These are phyloP conservation scores for Xenopus borealis DNA, from an alignment of 2,113 vertebrate genomes.

Conservation along the genomic window DNA sequence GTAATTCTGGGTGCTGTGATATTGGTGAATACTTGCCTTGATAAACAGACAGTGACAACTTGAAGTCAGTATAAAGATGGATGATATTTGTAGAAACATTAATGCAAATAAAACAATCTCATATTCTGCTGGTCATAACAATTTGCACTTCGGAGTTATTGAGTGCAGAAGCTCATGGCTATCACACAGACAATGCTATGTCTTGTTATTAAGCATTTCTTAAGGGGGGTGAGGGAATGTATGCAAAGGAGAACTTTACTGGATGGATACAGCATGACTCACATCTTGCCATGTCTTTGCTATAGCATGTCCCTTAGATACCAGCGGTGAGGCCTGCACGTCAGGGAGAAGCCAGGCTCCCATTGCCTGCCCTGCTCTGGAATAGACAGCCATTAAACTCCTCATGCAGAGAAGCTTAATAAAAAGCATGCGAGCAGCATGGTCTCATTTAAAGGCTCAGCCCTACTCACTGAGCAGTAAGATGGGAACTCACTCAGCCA, in stretches of 20 bases:
- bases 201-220: not conserved
- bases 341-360: conserved; percentile 7
- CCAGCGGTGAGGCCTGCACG: conserved; percentile 31
- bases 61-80: not conserved
- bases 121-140: not conserved
- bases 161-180: not conserved
- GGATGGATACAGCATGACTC: conserved; percentile 36
- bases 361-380: conserved; percentile 26
- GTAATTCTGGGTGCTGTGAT: too few relatives aligned
- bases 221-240: conserved; percentile 25
- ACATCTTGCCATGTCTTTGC: conserved; percentile 28
- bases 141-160: not conserved
- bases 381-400: conserved; percentile 1
- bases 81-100: not conserved
- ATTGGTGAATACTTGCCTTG: conserved; percentile 14
- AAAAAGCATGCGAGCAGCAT: conserved; percentile 38
- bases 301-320: conserved; percentile 42
- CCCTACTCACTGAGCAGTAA: conserved; percentile 1
- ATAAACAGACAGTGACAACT: conserved; percentile 18
- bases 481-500: not conserved
- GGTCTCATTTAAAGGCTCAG: conserved; percentile 28
- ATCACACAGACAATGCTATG: not conserved
- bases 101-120: not conserved
- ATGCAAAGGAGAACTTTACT: conserved; percentile 27
- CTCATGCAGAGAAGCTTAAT: conserved; percentile 19